These are phyloP conservation scores for Coptodon bakossiorum DNA, from an alignment of 2,113 vertebrate genomes.

Conservation along the genomic window DNA sequence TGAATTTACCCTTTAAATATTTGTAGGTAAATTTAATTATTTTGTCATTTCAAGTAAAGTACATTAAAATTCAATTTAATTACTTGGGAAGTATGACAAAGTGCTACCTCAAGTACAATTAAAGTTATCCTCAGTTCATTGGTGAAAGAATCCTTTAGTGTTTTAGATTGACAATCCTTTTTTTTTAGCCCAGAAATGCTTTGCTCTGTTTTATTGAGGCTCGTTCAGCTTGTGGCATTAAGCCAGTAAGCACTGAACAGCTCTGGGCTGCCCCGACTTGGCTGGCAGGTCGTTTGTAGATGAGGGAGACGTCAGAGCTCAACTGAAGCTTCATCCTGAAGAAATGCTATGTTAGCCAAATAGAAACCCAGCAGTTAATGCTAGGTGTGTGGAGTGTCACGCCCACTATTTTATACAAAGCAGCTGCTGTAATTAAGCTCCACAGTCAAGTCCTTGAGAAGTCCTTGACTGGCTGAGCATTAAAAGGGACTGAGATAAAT, in stretches of 20 bases:
- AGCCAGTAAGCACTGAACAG: slow-evolving; percentile 39
- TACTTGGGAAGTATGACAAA: not conserved
- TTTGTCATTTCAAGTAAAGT: not conserved
- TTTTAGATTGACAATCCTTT: not conserved
- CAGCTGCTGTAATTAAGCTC: slow-evolving; percentile 5
- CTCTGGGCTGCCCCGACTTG: slow-evolving; percentile 31
- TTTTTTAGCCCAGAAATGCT: slow-evolving; percentile 22
- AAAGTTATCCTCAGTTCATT: not conserved
- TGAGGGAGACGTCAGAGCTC: slow-evolving; percentile 23
- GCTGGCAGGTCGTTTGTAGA: slow-evolving; percentile 41
- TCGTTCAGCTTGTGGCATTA: slow-evolving; percentile 30
- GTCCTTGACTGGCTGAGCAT: not conserved
- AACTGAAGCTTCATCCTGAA: slow-evolving; percentile 30
- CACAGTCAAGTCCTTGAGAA: slow-evolving; percentile 2
- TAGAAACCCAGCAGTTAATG: slow-evolving; percentile 5
- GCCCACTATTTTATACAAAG: not conserved
- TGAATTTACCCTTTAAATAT: not conserved
- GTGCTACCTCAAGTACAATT: not conserved
- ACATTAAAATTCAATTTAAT: not conserved
- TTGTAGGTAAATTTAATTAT: not conserved
- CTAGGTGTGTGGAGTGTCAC: not conserved
- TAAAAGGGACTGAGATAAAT: not conserved
- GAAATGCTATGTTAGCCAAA: slow-evolving; percentile 4
- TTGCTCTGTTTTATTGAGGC: not conserved
- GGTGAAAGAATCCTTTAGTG: not conserved